Conservation (phyloP, 2,797 vertebrate species). For the Neomorphus geoffroyi region DNA sequence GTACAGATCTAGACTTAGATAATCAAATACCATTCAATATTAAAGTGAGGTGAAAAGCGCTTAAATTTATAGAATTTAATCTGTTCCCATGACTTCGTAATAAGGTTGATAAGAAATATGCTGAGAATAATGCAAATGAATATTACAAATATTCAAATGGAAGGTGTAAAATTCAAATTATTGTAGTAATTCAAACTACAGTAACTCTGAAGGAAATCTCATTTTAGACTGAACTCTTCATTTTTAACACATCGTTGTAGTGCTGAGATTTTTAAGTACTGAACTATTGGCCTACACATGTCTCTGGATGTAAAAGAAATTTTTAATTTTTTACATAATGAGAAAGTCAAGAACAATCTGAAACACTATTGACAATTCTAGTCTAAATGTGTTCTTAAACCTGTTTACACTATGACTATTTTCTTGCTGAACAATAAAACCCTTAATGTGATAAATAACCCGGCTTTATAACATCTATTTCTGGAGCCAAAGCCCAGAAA, state of each 20-base stretch:
- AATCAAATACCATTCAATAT: neutral
- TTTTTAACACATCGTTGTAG: neutral
- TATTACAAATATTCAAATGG: constrained; percentile 14
- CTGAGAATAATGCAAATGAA: constrained; percentile 15
- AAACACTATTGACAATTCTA: neutral
- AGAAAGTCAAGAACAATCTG: neutral
- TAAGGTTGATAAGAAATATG: constrained; percentile 10
- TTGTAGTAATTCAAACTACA: neutral
- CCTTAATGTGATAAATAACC: neutral
- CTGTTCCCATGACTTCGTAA: constrained; percentile 19
- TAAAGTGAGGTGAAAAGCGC: neutral
- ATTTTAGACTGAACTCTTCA: neutral
- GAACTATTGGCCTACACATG: neutral
- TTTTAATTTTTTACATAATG: neutral
- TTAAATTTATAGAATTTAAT: constrained; percentile 33
- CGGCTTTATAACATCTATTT: neutral
- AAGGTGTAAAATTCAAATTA: constrained; percentile 37
- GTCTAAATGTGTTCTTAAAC: neutral
- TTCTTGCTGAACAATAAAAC: neutral
- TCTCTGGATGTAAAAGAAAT: neutral
- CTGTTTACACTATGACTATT: neutral
- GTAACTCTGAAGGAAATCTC: neutral
- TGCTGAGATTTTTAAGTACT: neutral
- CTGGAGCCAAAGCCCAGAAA: neutral
- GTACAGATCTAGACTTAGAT: neutral